Evolutionary conservation across 2,888 invertebrate genomes (phyloP).

Genomic region (Allacma fusca): DNA sequence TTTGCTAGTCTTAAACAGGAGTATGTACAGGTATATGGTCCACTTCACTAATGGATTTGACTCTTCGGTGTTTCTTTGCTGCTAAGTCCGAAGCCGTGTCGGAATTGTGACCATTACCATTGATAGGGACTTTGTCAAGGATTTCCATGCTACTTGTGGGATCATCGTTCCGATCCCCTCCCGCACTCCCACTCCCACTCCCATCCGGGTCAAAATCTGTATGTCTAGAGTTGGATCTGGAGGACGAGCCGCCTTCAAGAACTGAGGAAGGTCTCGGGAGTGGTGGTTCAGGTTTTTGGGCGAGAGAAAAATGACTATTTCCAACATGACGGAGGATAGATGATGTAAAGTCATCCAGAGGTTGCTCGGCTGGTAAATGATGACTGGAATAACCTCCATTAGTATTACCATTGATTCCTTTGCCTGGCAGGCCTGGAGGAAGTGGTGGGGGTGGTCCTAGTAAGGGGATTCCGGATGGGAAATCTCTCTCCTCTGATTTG

Average conservation of each 20-base stretch:
- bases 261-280: slow-evolving; percentile 7
- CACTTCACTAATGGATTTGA: slow-evolving; percentile 77
- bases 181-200: slow-evolving; percentile 2
- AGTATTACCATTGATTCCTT: slow-evolving; percentile 2
- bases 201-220: background rate
- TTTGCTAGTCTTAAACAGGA: too few relatives aligned
- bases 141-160: slow-evolving; percentile 68
- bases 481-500: slow-evolving; percentile 48
- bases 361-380: slow-evolving; percentile 30
- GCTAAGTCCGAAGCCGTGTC: too few relatives aligned
- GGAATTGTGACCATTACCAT: background rate
- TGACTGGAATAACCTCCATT: slow-evolving; percentile 24
- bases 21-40: slow-evolving; percentile 68
- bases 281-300: background rate
- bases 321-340: slow-evolving; percentile 38
- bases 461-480: background rate
- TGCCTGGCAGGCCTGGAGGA: slow-evolving; percentile 42
- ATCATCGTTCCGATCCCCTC: background rate
- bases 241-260: background rate
- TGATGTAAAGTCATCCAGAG: slow-evolving; percentile 40
- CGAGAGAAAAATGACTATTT: background rate
- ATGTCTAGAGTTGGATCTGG: background rate
- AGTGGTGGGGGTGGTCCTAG: slow-evolving; percentile 45
- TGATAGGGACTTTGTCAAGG: background rate
- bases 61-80: slow-evolving; percentile 68